phyloP scores from a whole-genome alignment of 2,888 invertebrate genomes.

The Chrysotoxum bicinctum region DNA sequence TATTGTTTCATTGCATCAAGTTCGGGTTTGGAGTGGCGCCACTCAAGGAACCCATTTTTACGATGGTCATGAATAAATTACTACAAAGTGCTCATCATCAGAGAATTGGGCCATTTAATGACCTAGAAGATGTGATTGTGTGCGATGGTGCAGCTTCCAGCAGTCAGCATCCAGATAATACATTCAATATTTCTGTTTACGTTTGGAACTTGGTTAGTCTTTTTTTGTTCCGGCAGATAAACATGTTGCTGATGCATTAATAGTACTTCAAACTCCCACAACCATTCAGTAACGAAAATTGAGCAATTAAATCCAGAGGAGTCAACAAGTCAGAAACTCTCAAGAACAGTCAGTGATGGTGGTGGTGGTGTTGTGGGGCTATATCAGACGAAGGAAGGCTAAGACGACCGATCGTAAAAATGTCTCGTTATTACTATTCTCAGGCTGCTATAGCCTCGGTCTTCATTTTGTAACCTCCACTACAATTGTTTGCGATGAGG shows the following conservation, averaged over 20 bases:
- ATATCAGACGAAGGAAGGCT: not conserved
- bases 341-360: not conserved
- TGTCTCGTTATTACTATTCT: not conserved
- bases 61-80: conserved; percentile 65
- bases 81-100: conserved; percentile 43
- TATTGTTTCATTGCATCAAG: conserved; percentile 17
- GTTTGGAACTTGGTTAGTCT: not conserved
- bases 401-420: conserved; percentile 19
- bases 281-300: conserved; percentile 35
- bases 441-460: not conserved
- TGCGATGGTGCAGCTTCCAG: not conserved
- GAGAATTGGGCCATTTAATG: conserved; percentile 65
- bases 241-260: conserved; percentile 63
- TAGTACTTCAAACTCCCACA: conserved; percentile 48
- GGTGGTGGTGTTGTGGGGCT: not conserved
- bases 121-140: conserved; percentile 55
- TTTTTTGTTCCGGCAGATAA: conserved; percentile 6
- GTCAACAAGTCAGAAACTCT: conserved; percentile 2
- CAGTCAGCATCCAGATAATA: not conserved
- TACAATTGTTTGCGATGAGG: not conserved
- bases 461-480: not conserved
- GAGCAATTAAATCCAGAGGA: conserved; percentile 44
- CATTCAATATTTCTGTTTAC: conserved; percentile 10
- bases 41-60: conserved; percentile 49
- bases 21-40: conserved; percentile 54